These are phyloP conservation scores for Mantis religiosa DNA, from an alignment of 2,888 invertebrate species.

Conservation along the genomic window DNA sequence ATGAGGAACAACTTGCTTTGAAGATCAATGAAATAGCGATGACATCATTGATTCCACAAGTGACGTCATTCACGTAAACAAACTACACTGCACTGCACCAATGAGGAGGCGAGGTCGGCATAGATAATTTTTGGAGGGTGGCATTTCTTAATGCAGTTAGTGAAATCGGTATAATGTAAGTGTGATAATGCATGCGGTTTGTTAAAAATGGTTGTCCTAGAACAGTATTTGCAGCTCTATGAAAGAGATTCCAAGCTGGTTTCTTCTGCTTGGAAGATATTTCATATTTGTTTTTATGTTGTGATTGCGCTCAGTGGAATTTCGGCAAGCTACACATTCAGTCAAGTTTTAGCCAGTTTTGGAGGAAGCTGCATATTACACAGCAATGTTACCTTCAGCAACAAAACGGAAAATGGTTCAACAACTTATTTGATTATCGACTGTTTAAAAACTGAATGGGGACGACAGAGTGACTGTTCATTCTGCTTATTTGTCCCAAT, in stretches of 20 bases:
- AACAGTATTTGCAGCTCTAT: conserved; percentile 11
- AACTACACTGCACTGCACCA: background rate
- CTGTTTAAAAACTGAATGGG: conserved; percentile 19
- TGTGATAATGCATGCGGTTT: background rate
- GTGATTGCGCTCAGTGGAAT: conserved; percentile 5
- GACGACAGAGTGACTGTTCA: conserved; percentile 15
- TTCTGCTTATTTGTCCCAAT: conserved; percentile 19
- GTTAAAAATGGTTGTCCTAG: conserved; percentile 18
- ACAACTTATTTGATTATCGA: background rate
- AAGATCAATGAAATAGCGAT: background rate
- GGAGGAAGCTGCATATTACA: conserved; percentile 22
- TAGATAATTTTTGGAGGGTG: background rate
- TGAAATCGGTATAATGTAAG: background rate
- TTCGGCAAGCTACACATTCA: conserved; percentile 7
- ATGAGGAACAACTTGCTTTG: background rate
- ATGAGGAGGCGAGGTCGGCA: background rate
- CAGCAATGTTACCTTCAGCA: conserved; percentile 21
- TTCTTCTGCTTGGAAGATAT: conserved; percentile 4
- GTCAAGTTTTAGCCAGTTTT: conserved; percentile 4
- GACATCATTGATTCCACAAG: background rate
- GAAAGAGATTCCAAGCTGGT: conserved; percentile 4
- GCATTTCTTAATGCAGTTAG: background rate
- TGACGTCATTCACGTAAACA: background rate
- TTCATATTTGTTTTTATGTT: conserved; percentile 12
- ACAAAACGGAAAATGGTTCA: conserved; percentile 4